Base-by-base conservation (phyloP, 1,140 invertebrate species). In the Zaprionus vittiger region DNA sequence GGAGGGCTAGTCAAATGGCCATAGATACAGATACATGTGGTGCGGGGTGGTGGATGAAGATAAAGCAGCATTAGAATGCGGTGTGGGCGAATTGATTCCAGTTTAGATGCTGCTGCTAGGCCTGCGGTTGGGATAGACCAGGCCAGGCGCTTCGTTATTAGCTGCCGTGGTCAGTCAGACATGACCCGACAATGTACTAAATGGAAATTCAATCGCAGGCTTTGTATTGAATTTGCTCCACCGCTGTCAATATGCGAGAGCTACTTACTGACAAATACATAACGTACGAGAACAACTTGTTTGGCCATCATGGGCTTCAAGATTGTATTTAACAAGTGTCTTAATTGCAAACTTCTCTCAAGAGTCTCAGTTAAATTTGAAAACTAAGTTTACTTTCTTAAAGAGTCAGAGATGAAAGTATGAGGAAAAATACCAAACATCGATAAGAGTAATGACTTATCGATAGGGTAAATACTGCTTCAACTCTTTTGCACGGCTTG, bases 141-240 rank as follows among this genome's bases (percentile, higher is more conserved):
- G 47, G 20, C 65, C 54, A 66, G 38, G 44, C 31, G 57, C 28
- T 17, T 66, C n/a, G 41, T 54, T 73, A 60, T 73, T 70, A 75
- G 68, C 31, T 70, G 38, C 38, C 52, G 20, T 47, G 34, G 65
- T 70, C 49, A 61, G 20, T 47, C 64, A 44, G 49, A 62, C 38
- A 56, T 62, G 61, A 14, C 38, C 28, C 65, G 14, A 63, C 12
- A 17, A 14, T 61, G 64, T 28, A 47, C n/a, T 20, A 4, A 54
- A 55, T 67, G 44, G 55, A 47, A 68, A 73, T 55, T 61, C 44
- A 73, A 73, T 73, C 47, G 34, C 4, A 20, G 24, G 17, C 28
- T 34, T 20, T 57, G 28, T 57, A 17, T 5, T 49, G 24, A 5
- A 15, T 9, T 47, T 49, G 37, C 41, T 20, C 47, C 9, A 20